A percentile compares a stretch with the other conserved stretches of the same genome.
These are phyloP conservation scores for Bombus confusus DNA, from an alignment of 1,140 invertebrate genomes.

Conservation along the genomic window DNA sequence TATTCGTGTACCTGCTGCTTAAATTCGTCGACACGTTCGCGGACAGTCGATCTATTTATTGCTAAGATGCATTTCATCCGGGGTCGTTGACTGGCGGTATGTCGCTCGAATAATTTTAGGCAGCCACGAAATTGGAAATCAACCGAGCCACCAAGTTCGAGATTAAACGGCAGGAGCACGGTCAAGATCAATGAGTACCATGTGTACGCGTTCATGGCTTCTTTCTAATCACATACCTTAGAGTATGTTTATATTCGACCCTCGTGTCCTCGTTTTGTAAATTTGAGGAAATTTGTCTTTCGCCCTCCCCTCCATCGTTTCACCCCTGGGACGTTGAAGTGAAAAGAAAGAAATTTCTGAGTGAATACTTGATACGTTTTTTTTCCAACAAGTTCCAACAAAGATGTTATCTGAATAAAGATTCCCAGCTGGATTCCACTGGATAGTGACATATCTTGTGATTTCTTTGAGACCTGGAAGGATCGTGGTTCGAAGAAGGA, in stretches of 20 bases:
- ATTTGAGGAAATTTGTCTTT: neutral
- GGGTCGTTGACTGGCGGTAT: conserved; percentile 27
- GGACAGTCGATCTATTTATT: conserved; percentile 49
- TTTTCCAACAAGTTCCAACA: neutral
- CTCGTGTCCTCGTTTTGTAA: neutral
- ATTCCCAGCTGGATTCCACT: no score
- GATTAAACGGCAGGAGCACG: neutral
- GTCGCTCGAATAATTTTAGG: conserved; percentile 58
- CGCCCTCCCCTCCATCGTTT: neutral
- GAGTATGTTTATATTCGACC: neutral
- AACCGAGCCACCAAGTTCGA: neutral
- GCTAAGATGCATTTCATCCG: conserved; percentile 41
- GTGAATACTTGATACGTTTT: neutral
- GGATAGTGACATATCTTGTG: no score
- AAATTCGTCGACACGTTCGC: conserved; percentile 26
- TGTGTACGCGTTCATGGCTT: neutral
- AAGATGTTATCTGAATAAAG: no score
- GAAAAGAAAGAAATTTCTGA: neutral
- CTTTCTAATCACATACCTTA: neutral
- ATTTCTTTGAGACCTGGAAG: no score
- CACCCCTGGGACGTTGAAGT: neutral
- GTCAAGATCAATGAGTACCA: conserved; percentile 49
- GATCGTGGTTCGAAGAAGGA: no score
- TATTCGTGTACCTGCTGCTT: neutral
- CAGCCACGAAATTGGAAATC: conserved; percentile 28